phyloP scores from a whole-genome alignment of 2,113 vertebrate genomes.

The Rhinopomastus cyanomelas region DNA sequence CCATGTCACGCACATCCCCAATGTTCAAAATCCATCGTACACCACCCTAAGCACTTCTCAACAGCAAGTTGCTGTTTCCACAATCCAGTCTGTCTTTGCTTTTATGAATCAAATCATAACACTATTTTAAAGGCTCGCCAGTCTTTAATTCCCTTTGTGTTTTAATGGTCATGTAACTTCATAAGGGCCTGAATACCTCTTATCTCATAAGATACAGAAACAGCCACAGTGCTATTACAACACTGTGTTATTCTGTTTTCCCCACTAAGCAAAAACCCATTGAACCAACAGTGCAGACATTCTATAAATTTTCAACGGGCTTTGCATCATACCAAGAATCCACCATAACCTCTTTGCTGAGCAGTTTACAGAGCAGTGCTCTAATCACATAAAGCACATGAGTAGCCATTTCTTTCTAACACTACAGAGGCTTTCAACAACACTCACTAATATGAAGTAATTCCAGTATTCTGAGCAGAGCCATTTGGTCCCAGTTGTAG shows the following conservation, averaged over 20 bases:
- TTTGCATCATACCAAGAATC: neutral
- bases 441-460: neutral
- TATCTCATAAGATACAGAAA: slow-evolving; percentile 11
- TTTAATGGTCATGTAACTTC: neutral
- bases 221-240: neutral
- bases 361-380: neutral
- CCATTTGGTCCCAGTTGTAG: neutral
- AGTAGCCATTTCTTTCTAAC: neutral
- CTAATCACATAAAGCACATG: neutral
- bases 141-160: neutral
- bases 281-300: neutral
- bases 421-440: neutral
- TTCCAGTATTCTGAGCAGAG: neutral
- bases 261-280: neutral
- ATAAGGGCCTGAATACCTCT: neutral
- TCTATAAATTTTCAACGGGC: neutral
- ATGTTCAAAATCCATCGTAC: neutral
- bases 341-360: neutral
- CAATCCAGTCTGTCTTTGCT: neutral
- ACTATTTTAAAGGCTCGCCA: neutral
- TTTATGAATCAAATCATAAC: neutral
- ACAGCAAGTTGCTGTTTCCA: neutral
- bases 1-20: neutral
- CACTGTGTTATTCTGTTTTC: neutral
- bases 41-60: neutral